Evolutionary conservation across 2,797 vertebrate genomes (phyloP).

Genomic region (Pangasius mekongensis): DNA sequence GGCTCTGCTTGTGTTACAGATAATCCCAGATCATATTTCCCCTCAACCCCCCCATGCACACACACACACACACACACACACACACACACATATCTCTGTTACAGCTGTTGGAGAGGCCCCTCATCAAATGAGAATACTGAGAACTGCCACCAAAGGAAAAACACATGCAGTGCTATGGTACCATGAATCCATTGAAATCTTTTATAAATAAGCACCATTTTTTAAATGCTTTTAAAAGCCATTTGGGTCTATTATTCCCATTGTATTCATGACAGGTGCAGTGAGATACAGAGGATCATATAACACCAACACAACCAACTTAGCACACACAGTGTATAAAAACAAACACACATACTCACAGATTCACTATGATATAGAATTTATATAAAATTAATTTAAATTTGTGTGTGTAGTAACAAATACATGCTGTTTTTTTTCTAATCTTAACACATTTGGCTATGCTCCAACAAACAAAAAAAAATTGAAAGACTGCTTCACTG

Average conservation of each 20-base stretch:
- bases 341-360: neutral
- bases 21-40: constrained; percentile 39
- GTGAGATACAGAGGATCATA: neutral
- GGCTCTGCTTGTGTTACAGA: constrained; percentile 27
- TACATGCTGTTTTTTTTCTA: no score
- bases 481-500: no score
- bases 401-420: no score
- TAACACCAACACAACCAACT: neutral
- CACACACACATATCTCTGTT: neutral
- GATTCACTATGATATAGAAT: neutral
- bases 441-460: no score
- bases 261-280: constrained; percentile 32
- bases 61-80: no score
- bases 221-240: constrained; percentile 53
- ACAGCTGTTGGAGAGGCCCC: constrained; percentile 3
- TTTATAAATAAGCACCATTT: constrained; percentile 50
- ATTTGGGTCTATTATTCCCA: constrained; percentile 53
- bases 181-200: constrained; percentile 41
- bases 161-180: constrained; percentile 52
- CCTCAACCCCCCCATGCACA: neutral
- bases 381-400: neutral
- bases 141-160: constrained; percentile 39
- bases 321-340: neutral
- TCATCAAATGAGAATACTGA: constrained; percentile 41
- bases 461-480: no score